These are phyloP conservation scores for Drosophila algonquin DNA, from an alignment of 2,888 invertebrate genomes.

Conservation along the genomic window DNA sequence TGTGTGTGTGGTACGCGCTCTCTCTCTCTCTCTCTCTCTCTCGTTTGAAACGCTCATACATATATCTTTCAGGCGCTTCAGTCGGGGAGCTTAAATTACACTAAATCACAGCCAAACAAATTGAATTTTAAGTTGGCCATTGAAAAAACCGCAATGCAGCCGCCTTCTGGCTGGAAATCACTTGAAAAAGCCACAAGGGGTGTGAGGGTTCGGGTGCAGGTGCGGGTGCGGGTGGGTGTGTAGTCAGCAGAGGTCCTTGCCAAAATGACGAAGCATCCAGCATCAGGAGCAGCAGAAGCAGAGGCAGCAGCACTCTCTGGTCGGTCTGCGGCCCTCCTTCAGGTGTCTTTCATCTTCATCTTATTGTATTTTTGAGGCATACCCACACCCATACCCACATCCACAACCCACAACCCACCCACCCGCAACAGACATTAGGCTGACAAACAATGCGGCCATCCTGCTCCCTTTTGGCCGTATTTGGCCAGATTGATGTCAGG, in stretches of 20 bases:
- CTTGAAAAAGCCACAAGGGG: conserved; percentile 52
- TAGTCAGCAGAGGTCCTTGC: conserved; percentile 49
- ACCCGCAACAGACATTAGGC: conserved; percentile 71
- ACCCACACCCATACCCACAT: background rate
- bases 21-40: conserved; percentile 4
- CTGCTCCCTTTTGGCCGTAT: conserved; percentile 15
- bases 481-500: conserved; percentile 69
- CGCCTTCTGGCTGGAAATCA: conserved; percentile 64
- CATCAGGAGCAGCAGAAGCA: background rate
- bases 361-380: conserved; percentile 67
- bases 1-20: background rate
- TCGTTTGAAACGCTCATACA: conserved; percentile 68
- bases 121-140: conserved; percentile 74
- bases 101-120: conserved; percentile 77
- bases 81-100: conserved; percentile 70
- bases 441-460: conserved; percentile 71
- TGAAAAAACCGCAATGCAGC: conserved; percentile 68
- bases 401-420: conserved; percentile 22
- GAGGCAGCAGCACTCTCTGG: background rate
- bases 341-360: conserved; percentile 72
- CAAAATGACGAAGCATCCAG: conserved; percentile 66
- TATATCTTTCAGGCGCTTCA: conserved; percentile 56
- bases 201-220: background rate
- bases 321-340: conserved; percentile 25
- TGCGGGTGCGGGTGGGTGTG: conserved; percentile 4